Evolutionary conservation across 2,113 vertebrate species (phyloP), one percentile per base, ranked within the genome.

Genomic region (Mastomys natalensis): DNA sequence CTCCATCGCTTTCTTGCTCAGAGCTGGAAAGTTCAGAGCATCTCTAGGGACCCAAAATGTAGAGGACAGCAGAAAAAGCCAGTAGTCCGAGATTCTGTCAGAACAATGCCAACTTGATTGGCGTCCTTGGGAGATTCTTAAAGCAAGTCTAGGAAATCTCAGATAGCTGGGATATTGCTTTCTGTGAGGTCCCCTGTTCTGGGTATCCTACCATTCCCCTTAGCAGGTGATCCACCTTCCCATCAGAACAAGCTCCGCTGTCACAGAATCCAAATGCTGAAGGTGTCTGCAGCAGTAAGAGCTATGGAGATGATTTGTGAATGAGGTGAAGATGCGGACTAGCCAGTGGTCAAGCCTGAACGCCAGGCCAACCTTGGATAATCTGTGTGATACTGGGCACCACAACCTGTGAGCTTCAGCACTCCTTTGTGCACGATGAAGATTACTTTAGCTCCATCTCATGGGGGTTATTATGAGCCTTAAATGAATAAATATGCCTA

Each of bases 31-130:
- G 5, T 97, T 91, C 92, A 91, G 86, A 43, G 7, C 55, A 82
- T 90, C 92, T 84, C 94, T 78, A 7, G 82, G 97, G 88, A 97
- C 72, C 8, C 29, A 93, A 87, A 74, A 70, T 80, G 76, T 70
- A 72, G 45, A 80, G 17, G 76, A 31, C 40, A 90, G 77, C 86
- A 95, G 86, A 89, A 97, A 90, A 95, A 89, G 45, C 45, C 51
- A 80, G 92, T 40, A 95, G 26, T 66, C 94, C 3, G 16, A 34
- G 78, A 72, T 89, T 93, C 84, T 82, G 31, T 87, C 90, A 88
- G 84, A 78, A 62, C 31, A 31, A 97, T 77, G 55, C 60, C 90
- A 91, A n/a, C 21, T 62, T 92, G 77, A 73, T 7, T 87, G 40
- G 45, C 90, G 4, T 70, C 68, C 87, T 62, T 45, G 93, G 87